A percentile compares a stretch with the other conserved stretches of the same genome.
Evolutionary conservation across 2,888 invertebrate species (phyloP).

Genomic region (Andrena marginata): DNA sequence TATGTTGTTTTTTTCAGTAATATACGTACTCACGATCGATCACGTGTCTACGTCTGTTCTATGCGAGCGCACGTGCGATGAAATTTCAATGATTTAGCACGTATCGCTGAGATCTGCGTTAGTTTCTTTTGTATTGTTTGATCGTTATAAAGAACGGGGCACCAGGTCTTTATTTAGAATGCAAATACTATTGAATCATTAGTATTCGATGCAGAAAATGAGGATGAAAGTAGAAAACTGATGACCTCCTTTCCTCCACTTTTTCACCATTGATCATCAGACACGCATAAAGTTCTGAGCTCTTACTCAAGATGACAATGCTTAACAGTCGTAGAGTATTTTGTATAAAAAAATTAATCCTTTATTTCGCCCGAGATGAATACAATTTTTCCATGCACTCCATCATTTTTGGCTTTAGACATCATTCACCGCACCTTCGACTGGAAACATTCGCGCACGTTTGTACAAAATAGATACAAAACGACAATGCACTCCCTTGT

Average conservation of each 20-base stretch:
- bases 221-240: too few species aligned
- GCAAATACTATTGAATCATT: too few species aligned
- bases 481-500: neutral
- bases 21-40: slow-evolving; percentile 30
- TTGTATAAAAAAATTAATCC: slow-evolving; percentile 1
- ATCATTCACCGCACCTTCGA: neutral
- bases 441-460: neutral
- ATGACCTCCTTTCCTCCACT: too few species aligned
- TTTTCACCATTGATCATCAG: too few species aligned
- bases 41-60: neutral
- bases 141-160: too few species aligned
- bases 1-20: neutral
- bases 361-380: neutral
- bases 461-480: slow-evolving; percentile 12
- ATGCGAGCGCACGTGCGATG: neutral
- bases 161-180: too few species aligned
- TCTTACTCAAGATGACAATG: neutral
- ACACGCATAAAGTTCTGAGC: neutral
- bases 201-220: too few species aligned
- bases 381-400: slow-evolving; percentile 1
- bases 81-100: neutral
- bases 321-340: neutral
- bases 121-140: too few species aligned
- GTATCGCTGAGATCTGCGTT: too few species aligned
- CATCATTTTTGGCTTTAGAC: neutral